phyloP scores from a whole-genome alignment of 2,888 invertebrate species.

The Dryadula phaetusa region DNA sequence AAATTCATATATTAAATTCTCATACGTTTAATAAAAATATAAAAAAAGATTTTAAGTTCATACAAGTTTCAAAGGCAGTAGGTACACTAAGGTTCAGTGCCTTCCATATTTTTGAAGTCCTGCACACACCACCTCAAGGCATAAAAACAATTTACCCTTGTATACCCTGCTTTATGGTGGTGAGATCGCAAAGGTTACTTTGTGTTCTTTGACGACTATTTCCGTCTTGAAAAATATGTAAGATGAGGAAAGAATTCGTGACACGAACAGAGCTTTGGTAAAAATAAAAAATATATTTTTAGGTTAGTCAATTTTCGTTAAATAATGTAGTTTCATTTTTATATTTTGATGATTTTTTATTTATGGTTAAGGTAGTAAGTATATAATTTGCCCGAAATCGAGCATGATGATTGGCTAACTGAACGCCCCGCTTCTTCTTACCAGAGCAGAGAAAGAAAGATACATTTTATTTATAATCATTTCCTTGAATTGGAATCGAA shows the following conservation, averaged over 20 bases:
- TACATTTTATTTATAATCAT: no score
- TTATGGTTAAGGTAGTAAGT: no score
- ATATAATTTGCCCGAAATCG: no score
- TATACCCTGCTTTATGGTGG: constrained; percentile 66
- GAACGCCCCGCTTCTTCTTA: no score
- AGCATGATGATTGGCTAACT: no score
- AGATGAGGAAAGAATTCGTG: constrained; percentile 49
- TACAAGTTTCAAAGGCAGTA: background rate
- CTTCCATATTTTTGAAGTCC: constrained; percentile 30
- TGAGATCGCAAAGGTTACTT: constrained; percentile 61
- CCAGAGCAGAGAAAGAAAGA: no score
- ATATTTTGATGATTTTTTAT: no score
- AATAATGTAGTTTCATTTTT: no score
- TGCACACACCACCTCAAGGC: constrained; percentile 58
- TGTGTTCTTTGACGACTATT: constrained; percentile 68
- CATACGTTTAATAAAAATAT: background rate
- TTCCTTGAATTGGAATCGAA: no score
- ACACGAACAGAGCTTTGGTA: background rate
- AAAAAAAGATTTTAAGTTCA: background rate
- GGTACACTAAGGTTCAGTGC: background rate
- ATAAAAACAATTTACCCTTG: constrained; percentile 80
- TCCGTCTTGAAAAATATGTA: constrained; percentile 71
- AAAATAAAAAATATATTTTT: background rate
- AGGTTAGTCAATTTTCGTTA: no score
- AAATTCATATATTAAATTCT: background rate